phyloP scores from a whole-genome alignment of 2,888 invertebrate species.

The Nemoura dubitans region DNA sequence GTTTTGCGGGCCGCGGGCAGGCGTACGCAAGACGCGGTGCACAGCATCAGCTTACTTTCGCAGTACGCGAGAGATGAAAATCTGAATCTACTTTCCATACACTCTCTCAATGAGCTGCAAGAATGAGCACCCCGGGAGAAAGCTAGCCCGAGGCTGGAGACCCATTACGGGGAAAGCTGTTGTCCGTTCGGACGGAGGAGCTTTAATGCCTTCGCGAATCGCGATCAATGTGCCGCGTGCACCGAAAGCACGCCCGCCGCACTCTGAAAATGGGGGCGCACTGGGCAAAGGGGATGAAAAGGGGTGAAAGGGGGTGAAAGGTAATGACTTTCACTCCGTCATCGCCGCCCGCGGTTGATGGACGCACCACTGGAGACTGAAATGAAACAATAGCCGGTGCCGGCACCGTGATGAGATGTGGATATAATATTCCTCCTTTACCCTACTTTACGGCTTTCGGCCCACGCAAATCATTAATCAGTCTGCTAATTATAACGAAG shows the following conservation, averaged over 20 bases:
- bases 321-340: not conserved
- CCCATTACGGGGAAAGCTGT: conserved; percentile 9
- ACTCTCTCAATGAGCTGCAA: not conserved
- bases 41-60: not conserved
- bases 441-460: not conserved
- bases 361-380: not conserved
- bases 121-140: not conserved
- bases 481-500: not conserved
- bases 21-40: not conserved
- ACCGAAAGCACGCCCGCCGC: not conserved
- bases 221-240: not conserved
- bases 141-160: not conserved
- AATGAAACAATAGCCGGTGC: not conserved
- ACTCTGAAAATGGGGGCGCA: too few species aligned
- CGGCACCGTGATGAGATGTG: not conserved
- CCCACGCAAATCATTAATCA: not conserved
- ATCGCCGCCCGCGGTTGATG: not conserved
- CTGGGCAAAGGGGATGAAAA: too few species aligned
- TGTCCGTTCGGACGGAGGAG: not conserved
- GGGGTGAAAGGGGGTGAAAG: not conserved
- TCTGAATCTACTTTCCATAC: conserved; percentile 1
- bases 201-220: too few species aligned
- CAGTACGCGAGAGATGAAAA: not conserved
- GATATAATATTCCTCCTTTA: not conserved
- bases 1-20: not conserved